phyloP scores from a whole-genome alignment of 2,888 invertebrate species.

The Alviniconcha strummeri region DNA sequence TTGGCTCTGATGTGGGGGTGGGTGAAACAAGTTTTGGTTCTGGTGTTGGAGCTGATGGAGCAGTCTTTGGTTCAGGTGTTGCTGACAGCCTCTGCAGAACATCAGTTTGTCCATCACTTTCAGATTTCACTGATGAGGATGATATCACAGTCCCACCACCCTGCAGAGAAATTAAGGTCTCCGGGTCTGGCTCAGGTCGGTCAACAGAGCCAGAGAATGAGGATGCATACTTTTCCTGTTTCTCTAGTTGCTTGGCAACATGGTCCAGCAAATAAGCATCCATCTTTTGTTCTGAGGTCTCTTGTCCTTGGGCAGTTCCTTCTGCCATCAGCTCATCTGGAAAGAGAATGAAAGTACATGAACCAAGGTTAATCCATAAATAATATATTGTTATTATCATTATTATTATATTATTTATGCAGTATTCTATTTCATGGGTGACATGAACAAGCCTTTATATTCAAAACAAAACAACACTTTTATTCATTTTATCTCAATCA shows the following conservation, averaged over 20 bases:
- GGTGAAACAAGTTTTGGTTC: background rate
- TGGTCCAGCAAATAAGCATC: constrained; percentile 28
- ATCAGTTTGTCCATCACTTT: background rate
- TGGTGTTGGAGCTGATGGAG: background rate
- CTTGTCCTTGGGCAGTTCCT: background rate
- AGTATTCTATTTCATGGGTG: too few species aligned
- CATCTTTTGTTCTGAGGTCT: background rate
- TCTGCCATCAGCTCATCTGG: constrained; percentile 24
- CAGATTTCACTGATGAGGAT: background rate
- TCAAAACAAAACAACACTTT: too few species aligned
- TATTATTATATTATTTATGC: too few species aligned
- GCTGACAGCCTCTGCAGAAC: background rate
- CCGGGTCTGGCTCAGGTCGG: constrained; percentile 35
- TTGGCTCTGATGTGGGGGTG: background rate
- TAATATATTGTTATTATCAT: too few species aligned
- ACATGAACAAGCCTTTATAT: too few species aligned
- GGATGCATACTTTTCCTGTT: constrained; percentile 15
- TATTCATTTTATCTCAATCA: too few species aligned
- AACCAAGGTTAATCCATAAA: too few species aligned
- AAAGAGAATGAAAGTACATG: background rate
- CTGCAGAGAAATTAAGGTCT: constrained; percentile 39
- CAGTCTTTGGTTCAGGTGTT: background rate
- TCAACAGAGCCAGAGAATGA: constrained; percentile 28
- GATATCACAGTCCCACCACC: background rate
- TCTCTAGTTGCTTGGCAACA: constrained; percentile 25